Evolutionary conservation across 2,113 vertebrate genomes (phyloP).

Genomic region (Brachionichthys hirsutus): DNA sequence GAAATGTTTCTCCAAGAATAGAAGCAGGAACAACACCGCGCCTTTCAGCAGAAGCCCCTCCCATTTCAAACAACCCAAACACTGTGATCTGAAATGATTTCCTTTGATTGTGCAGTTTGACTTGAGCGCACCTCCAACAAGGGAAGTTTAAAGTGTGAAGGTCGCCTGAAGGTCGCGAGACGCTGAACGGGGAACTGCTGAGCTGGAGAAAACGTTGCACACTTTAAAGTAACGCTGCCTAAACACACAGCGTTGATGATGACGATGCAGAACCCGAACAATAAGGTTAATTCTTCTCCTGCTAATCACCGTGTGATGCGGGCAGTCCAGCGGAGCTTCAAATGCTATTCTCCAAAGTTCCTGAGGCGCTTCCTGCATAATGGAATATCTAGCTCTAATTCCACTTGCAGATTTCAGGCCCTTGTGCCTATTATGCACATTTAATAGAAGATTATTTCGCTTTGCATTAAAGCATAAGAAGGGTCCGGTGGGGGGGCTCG

Average conservation of each 20-base stretch:
- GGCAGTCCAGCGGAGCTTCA: not conserved
- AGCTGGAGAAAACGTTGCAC: not conserved
- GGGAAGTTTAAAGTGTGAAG: not conserved
- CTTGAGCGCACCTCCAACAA: slow-evolving; percentile 11
- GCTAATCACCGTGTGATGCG: not conserved
- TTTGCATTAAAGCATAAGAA: too few relatives aligned
- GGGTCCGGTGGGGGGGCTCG: too few relatives aligned
- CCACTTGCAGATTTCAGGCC: not conserved
- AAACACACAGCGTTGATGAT: too few relatives aligned
- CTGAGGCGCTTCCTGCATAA: not conserved
- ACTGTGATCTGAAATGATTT: slow-evolving; percentile 2
- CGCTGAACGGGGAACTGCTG: slow-evolving; percentile 8
- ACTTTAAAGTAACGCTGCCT: not conserved
- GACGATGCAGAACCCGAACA: too few relatives aligned
- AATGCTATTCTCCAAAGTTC: not conserved
- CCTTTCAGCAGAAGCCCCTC: not conserved
- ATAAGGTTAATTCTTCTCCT: not conserved
- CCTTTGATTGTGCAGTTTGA: slow-evolving; percentile 21
- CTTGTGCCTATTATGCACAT: too few relatives aligned
- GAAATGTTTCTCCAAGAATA: slow-evolving; percentile 41
- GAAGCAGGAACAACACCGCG: slow-evolving; percentile 1
- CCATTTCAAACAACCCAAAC: not conserved
- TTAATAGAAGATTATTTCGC: too few relatives aligned
- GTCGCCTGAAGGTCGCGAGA: slow-evolving; percentile 7
- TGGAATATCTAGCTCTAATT: not conserved